These are phyloP conservation scores for Dastarcus helophoroides DNA, from an alignment of 2,888 invertebrate genomes.

Conservation along the genomic window DNA sequence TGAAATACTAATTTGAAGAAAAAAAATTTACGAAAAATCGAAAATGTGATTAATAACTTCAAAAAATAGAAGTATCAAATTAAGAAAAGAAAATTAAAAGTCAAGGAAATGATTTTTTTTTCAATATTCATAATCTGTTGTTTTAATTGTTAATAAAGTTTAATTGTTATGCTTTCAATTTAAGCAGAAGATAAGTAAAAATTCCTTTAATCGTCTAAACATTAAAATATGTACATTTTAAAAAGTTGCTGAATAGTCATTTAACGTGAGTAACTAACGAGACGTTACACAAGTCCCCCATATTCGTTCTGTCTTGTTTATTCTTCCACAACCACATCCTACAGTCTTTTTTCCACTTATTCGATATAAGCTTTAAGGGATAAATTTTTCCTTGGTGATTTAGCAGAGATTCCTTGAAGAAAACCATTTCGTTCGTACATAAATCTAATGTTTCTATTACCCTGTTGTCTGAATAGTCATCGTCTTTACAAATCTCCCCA, in stretches of 20 bases:
- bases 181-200: no score
- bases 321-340: constrained; percentile 54
- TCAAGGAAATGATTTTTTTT: no score
- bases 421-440: constrained; percentile 25
- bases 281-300: constrained; percentile 8
- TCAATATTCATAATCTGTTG: no score
- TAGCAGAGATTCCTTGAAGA: constrained; percentile 44
- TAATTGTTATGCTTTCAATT: no score
- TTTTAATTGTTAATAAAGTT: no score
- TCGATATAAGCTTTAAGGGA: constrained; percentile 48
- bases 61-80: no score
- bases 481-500: constrained; percentile 6
- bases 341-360: constrained; percentile 59
- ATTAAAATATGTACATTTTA: no score
- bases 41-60: no score
- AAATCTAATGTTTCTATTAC: constrained; percentile 24
- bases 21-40: no score
- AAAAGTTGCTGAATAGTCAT: background rate
- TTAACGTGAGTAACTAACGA: constrained; percentile 1
- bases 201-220: no score
- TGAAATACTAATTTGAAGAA: no score
- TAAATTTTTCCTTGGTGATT: constrained; percentile 45
- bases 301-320: constrained; percentile 9
- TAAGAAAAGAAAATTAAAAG: no score
- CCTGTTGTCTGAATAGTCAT: constrained; percentile 13